Evolutionary conservation across 2,888 invertebrate species (phyloP), one percentile per base, ranked within the genome.

Genomic region (Aspidiotus rigidus): DNA sequence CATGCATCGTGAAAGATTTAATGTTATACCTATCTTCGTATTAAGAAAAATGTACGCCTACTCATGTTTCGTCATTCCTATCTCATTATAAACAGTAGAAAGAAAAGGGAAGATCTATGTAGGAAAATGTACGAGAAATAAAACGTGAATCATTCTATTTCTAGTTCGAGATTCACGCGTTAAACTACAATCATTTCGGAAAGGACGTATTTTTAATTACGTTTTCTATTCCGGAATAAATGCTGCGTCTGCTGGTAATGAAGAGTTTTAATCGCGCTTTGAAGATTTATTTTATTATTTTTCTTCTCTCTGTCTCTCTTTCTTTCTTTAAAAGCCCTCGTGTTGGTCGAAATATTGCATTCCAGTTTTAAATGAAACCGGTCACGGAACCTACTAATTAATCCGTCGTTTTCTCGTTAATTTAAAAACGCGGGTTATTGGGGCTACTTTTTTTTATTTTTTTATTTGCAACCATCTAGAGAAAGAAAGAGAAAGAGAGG

Each of bases 301-400:
- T 53, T n/a, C 7, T 55, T 55, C 17, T 55, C 17, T 55, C 17
- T 55, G 17, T 17, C 56, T 55, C 15, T 55, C 17, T 55, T 55
- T n/a, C 56, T 55, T 55, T 55, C n/a, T 28, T 39, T 17, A 13
- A 13, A 59, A 59, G 59, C 17, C 15, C 28, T 13, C 17, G 13
- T 13, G 39, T 39, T 59, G 39, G 17, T 10, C 13, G 42, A 56
- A 39, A 59, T 59, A 44, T 66, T 42, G 17, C 40, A 66, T 66
- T 66, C 64, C 59, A 44, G 42, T 66, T 64, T 55, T 55, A 57
- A 66, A 66, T 66, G 57, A 66, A 66, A 66, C 66, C 66, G 66
- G 66, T 66, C 66, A 59, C 66, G 59, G 66, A 66, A 66, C 59
- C 66, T 59, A 66, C 56, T 64, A 64, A 64, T 64, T 64, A 64